Base-by-base conservation (phyloP, 1,140 invertebrate genomes). In the Pseudobourletiella spinata region DNA sequence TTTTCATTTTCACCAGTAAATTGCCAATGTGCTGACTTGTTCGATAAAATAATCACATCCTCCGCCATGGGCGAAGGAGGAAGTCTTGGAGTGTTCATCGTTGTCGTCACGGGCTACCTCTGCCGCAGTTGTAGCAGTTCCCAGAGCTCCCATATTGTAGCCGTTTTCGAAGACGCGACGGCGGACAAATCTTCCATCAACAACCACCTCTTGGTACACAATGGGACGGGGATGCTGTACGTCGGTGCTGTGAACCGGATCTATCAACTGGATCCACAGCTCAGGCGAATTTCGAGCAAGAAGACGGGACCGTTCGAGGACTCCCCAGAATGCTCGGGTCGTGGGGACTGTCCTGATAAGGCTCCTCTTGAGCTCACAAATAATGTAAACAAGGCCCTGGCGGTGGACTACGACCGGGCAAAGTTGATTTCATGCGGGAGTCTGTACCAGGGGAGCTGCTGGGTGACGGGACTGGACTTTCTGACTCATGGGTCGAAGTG, bases 371-470 rank as follows among this genome's bases (percentile, higher is more conserved):
- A 84, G 68, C 81, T 81, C 1, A 91, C 88, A 14, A 86, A 96
- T 77, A 97, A 95, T 77, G 85, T 89, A 65, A 98, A 96, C 79
- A 98, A 98, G 77, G 93, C 91, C 32, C 78, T 99, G 63, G 86
- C 97, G 35, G 93, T 98, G 66, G 91, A 98, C 78, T 91, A 95
- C 72, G 86, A 85, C 4, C 87, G 89, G 56, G 87, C 88, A 20
- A 79, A 87, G 42, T 79, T 98, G n/a, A 95, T 98, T 65, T 84
- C 86, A 3, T 98, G 95, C 77, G 93, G 93, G 14, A 91, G 88
- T 66, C 77, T 97, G 29, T 91, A 89, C 67, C 83, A 83, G 71
- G 64, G 61, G 16, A 62, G 65, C 16, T 70, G 68, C 35, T 70
- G 65, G 65, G 48, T 70, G 14, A 42, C 67, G 3, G 60, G 63